Evolutionary conservation across 2,888 invertebrate genomes (phyloP).

Genomic region (Disparrhopalites patrizii): DNA sequence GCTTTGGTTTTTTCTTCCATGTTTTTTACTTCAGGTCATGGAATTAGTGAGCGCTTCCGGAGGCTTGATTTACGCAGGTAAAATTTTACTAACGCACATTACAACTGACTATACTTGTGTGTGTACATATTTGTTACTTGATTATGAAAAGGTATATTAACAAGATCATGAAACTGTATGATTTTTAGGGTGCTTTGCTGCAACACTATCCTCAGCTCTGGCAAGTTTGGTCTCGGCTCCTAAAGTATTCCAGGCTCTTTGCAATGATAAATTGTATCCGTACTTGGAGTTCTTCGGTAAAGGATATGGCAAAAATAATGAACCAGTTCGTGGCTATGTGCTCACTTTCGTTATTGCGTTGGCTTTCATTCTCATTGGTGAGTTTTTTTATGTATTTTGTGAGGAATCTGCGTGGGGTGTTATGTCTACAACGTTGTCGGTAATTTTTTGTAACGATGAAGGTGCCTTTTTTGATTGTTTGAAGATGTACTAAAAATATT

Average conservation of each 20-base stretch:
- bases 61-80: slow-evolving; percentile 30
- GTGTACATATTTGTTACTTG: not conserved
- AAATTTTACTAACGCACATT: too few species aligned
- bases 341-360: slow-evolving; percentile 84
- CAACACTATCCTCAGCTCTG: slow-evolving; percentile 91
- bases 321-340: slow-evolving; percentile 79
- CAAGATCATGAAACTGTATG: too few species aligned
- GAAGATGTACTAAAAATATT: slow-evolving; percentile 13
- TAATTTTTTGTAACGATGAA: not conserved
- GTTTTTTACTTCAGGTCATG: slow-evolving; percentile 40
- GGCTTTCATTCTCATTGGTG: slow-evolving; percentile 82
- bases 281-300: slow-evolving; percentile 89
- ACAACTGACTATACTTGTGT: too few species aligned
- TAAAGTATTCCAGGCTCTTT: slow-evolving; percentile 78
- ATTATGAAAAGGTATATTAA: too few species aligned
- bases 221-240: slow-evolving; percentile 96
- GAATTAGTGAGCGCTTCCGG: slow-evolving; percentile 56
- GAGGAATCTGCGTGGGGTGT: not conserved
- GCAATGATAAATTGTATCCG: slow-evolving; percentile 91
- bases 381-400: slow-evolving; percentile 46
- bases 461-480: not conserved
- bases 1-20: not conserved
- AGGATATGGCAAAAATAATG: slow-evolving; percentile 77
- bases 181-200: slow-evolving; percentile 78
- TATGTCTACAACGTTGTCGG: not conserved